These are phyloP conservation scores for Puffinus mauretanicus DNA, from an alignment of 2,113 vertebrate genomes.

Conservation along the genomic window DNA sequence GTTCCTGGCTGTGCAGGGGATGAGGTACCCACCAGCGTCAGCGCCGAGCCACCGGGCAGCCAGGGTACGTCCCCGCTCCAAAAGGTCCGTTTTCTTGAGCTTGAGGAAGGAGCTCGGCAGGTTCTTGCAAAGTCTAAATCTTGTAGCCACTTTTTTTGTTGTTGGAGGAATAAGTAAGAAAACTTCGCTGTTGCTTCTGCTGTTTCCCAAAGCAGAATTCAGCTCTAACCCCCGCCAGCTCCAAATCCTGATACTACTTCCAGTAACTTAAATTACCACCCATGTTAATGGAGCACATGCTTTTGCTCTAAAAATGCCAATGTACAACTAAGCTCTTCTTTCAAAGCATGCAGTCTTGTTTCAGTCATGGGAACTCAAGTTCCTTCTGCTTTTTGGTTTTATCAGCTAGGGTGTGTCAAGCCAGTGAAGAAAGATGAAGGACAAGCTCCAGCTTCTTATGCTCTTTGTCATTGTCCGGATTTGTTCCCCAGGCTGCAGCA, in stretches of 20 bases:
- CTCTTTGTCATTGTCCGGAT: background rate
- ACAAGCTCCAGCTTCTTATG: rapidly evolving
- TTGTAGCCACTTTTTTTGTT: rapidly evolving
- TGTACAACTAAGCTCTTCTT: background rate
- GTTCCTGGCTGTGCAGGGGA: rapidly evolving
- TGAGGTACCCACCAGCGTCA: rapidly evolving
- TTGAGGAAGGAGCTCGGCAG: background rate
- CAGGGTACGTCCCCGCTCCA: rapidly evolving
- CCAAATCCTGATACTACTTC: background rate
- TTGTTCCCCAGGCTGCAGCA: background rate
- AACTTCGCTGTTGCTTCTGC: background rate
- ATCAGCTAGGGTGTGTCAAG: background rate
- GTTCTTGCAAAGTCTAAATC: background rate
- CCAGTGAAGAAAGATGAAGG: background rate
- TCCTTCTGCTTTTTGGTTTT: background rate
- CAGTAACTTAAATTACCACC: background rate
- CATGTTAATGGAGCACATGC: rapidly evolving
- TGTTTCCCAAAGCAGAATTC: background rate
- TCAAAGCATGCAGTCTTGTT: rapidly evolving
- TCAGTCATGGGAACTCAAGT: background rate
- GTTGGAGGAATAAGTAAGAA: background rate
- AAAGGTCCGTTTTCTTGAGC: background rate
- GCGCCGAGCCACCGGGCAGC: background rate
- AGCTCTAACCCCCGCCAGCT: background rate
- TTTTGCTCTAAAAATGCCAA: background rate